Conservation (phyloP, 2,797 vertebrate genomes). For the Ara ararauna region DNA sequence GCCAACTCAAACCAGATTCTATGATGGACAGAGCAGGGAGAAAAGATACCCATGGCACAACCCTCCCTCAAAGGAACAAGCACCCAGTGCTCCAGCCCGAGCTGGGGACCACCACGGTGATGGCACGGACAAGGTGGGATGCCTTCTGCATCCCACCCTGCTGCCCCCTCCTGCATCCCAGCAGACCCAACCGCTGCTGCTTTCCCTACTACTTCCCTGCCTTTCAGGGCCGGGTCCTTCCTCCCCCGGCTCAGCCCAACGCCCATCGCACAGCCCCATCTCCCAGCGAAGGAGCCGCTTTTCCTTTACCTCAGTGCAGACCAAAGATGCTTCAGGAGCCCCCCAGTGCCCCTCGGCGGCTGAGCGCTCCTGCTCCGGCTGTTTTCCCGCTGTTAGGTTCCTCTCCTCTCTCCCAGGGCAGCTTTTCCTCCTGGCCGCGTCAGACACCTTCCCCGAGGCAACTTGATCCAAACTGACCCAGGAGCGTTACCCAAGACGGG, state of each 20-base stretch:
- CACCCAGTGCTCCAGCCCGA: rapidly evolving
- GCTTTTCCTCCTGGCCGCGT: background rate
- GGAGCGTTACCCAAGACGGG: background rate
- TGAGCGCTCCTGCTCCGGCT: background rate
- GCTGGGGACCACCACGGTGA: background rate
- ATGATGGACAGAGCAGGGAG: background rate
- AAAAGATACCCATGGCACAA: rapidly evolving
- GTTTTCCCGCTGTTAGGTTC: background rate
- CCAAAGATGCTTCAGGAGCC: background rate
- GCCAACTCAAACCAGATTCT: background rate
- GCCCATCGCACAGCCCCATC: no score
- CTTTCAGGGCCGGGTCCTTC: background rate
- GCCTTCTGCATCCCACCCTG: background rate
- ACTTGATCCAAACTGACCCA: background rate
- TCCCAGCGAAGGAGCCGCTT: background rate
- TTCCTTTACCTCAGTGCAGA: background rate
- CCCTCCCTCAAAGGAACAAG: background rate
- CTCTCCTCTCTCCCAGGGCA: background rate
- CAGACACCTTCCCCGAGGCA: background rate
- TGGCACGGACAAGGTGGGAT: background rate
- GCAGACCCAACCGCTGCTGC: background rate
- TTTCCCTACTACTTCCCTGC: background rate
- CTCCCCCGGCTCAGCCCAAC: background rate
- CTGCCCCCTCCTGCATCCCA: background rate
- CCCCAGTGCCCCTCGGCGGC: rapidly evolving